A percentile compares a stretch with the other conserved stretches of the same genome.
phyloP scores from a whole-genome alignment of 2,113 vertebrate genomes.

The Sinocyclocheilus rhinocerous region DNA sequence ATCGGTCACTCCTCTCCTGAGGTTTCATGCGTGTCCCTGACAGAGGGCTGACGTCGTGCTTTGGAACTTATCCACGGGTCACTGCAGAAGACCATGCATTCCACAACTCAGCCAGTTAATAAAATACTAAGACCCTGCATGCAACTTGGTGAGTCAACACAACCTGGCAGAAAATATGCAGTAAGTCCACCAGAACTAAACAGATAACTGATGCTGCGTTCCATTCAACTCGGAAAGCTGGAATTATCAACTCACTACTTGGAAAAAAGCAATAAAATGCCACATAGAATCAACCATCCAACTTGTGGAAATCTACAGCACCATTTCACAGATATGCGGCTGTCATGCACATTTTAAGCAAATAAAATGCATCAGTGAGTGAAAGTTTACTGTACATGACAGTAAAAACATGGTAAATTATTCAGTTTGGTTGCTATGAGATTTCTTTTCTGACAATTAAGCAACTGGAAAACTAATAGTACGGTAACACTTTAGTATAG shows the following conservation, averaged over 20 bases:
- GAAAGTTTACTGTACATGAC: not conserved
- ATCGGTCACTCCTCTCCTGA: conserved; percentile 54
- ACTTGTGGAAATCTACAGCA: not conserved
- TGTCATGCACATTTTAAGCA: not conserved
- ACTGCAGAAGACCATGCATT: conserved; percentile 24
- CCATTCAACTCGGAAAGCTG: conserved; percentile 8
- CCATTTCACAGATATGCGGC: not conserved
- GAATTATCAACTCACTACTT: not conserved
- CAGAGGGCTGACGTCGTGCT: conserved; percentile 34
- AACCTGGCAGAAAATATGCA: conserved; percentile 16
- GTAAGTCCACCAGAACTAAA: conserved; percentile 39
- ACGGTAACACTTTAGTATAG: no score
- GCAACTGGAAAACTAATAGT: no score
- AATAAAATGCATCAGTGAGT: conserved; percentile 1
- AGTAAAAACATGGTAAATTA: not conserved
- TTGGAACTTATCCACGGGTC: conserved; percentile 49
- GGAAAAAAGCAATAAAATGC: conserved; percentile 6
- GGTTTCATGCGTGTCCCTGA: conserved; percentile 48
- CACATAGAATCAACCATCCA: not conserved
- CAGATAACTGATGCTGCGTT: conserved; percentile 18
- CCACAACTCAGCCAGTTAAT: conserved; percentile 32
- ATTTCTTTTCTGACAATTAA: no score
- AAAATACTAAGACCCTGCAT: not conserved
- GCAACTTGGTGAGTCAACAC: conserved; percentile 32
- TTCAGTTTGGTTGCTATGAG: no score